Evolutionary conservation across 2,888 invertebrate genomes (phyloP).

Genomic region (Ormyrus nitidulus): DNA sequence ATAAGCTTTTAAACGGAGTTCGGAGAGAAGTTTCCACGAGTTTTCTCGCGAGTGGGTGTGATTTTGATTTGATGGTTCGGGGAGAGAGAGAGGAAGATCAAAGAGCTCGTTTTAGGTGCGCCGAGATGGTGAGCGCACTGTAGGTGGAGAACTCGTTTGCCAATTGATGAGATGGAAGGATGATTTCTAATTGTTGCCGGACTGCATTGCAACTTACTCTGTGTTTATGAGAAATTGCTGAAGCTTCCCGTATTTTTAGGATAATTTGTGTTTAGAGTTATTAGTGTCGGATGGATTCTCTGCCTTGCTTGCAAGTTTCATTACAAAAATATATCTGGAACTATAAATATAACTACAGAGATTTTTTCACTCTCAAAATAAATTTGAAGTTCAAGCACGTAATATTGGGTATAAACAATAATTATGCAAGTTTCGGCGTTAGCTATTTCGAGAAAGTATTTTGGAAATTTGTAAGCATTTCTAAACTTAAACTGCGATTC

Average conservation of each 20-base stretch:
- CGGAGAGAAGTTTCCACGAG: slow-evolving; percentile 5
- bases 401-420: not conserved
- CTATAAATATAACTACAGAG: too few relatives aligned
- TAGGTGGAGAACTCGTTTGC: not conserved
- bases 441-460: slow-evolving; percentile 22
- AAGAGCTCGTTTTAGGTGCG: slow-evolving; percentile 6
- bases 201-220: too few relatives aligned
- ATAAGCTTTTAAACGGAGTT: slow-evolving; percentile 33
- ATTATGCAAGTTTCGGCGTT: not conserved
- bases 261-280: too few relatives aligned
- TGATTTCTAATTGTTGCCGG: too few relatives aligned
- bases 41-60: not conserved
- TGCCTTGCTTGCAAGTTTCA: too few relatives aligned
- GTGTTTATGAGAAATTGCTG: too few relatives aligned
- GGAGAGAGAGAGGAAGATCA: slow-evolving; percentile 25
- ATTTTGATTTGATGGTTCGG: slow-evolving; percentile 32
- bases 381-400: too few relatives aligned
- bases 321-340: too few relatives aligned
- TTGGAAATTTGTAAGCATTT: slow-evolving; percentile 12
- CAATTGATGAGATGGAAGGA: too few relatives aligned
- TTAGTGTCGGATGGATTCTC: too few relatives aligned
- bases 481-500: slow-evolving; percentile 5
- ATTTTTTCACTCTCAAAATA: too few relatives aligned
- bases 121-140: too few relatives aligned
- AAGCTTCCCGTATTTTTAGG: not conserved